Evolutionary conservation across 2,888 invertebrate species (phyloP), one percentile per base, ranked within the genome.

Genomic region (Tenthredo notha): DNA sequence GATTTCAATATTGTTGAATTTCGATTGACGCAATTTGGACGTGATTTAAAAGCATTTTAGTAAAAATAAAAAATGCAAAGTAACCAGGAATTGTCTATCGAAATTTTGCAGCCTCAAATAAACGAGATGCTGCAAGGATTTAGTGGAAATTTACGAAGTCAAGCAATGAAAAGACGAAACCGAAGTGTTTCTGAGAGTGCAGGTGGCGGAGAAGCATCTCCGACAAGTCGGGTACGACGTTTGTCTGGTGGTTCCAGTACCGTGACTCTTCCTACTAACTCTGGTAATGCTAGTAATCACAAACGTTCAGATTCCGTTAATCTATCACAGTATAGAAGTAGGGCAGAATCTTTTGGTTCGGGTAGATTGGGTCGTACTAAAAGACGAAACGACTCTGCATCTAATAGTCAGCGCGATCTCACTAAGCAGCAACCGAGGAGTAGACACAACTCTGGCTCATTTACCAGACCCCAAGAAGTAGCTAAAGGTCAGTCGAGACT

Each of bases 181-280:
- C 95, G 96, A 86, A 96, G 96, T 89, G 95, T 96, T 15, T 96
- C 96, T 0, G 96, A 96, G 90, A 96, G 96, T 87, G 94, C 94
- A 80, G 94, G 94, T 43, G 93, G 92, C 1, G 91, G 92, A 54
- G 94, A 93, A 37, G 89, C 90, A 0, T 90, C 91, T 15, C 87
- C 90, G 2, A 89, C 87, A 9, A 91, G 88, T 83, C 90, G 93
- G 37, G 90, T 93, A 9, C 92, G 93, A n/a, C 90, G 93, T 77
- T 84, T 93, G 5, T 93, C 93, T 0, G 93, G 93, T 43, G 93
- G 93, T 61, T 91, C 93, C 1, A 92, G 92, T 84, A 90, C 91
- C 43, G 91, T 92, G 6, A 90, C 92, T 85, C 87, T 92, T 86
- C 90, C 91, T 84, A 82, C 88, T 5, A 87, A 85, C 67, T 85